Percentiles rank a stretch among this genome's conserved stretches.
Evolutionary conservation across 2,797 vertebrate genomes (phyloP).

Genomic region (Coregonus ussuriensis): DNA sequence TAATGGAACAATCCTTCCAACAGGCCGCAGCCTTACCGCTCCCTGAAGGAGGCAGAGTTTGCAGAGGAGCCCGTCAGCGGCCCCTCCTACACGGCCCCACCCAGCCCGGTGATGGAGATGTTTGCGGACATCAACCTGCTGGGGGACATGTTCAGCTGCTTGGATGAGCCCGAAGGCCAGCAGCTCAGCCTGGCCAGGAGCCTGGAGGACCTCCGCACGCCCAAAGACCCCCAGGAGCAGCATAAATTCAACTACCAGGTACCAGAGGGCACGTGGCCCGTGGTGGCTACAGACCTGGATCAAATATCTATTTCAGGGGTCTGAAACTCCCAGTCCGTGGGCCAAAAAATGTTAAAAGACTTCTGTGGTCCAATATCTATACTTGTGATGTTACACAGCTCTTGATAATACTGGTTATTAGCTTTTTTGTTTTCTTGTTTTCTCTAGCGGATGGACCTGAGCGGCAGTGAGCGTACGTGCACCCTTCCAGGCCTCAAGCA

Average conservation of each 20-base stretch:
- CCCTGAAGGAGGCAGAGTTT: constrained; percentile 83
- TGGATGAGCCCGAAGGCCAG: constrained; percentile 79
- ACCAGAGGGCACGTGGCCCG: too few species aligned
- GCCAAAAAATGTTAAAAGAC: too few species aligned
- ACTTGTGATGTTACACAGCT: too few species aligned
- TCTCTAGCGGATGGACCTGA: constrained; percentile 86
- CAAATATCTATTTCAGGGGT: not conserved
- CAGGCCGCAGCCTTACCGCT: constrained; percentile 92
- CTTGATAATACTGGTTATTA: not conserved
- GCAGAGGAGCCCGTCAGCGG: constrained; percentile 66
- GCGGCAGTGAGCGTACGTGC: constrained; percentile 17
- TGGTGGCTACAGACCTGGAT: not conserved
- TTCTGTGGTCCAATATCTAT: too few species aligned
- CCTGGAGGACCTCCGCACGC: constrained; percentile 86
- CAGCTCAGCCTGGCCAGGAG: constrained; percentile 86
- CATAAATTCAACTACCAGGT: constrained; percentile 80
- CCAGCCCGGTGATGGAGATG: constrained; percentile 75
- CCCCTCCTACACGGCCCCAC: constrained; percentile 59
- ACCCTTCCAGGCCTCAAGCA: constrained; percentile 83
- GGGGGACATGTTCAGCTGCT: constrained; percentile 83
- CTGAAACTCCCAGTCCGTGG: too few species aligned
- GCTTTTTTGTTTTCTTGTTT: not conserved
- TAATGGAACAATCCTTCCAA: constrained; percentile 12
- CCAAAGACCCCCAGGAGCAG: constrained; percentile 77
- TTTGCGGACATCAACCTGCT: constrained; percentile 84